Evolutionary conservation across 2,113 vertebrate species (phyloP).

Genomic region (Mesoclemmys tuberculata): DNA sequence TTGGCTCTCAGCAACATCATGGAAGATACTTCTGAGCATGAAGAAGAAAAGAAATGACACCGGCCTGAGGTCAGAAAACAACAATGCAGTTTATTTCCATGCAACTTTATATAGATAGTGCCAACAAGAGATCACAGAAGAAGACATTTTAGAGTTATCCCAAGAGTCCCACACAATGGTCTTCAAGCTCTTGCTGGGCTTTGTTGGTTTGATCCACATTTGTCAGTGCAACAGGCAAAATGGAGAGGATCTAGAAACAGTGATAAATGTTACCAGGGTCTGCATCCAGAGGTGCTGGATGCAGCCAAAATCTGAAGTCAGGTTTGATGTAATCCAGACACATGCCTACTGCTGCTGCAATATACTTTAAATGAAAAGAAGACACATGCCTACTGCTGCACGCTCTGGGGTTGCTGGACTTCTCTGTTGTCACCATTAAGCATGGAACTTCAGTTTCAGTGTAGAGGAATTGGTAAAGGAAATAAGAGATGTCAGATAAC

Average conservation of each 20-base stretch:
- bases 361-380: neutral
- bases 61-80: neutral
- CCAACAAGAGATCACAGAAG: neutral
- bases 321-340: neutral
- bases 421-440: constrained; percentile 1
- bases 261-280: neutral
- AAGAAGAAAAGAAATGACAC: neutral
- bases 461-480: neutral
- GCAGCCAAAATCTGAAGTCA: neutral
- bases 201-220: neutral
- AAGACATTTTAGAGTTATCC: neutral
- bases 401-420: neutral
- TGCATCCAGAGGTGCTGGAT: neutral
- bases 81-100: neutral
- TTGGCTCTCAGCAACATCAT: neutral
- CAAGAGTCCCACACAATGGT: neutral
- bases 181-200: neutral
- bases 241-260: neutral
- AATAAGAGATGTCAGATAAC: neutral
- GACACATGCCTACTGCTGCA: neutral
- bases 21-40: neutral
- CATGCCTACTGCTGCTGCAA: neutral
- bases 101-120: neutral
- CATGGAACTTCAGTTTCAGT: neutral
- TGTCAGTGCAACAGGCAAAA: neutral